phyloP scores from a whole-genome alignment of 2,113 vertebrate genomes.

The Nothobranchius furzeri region DNA sequence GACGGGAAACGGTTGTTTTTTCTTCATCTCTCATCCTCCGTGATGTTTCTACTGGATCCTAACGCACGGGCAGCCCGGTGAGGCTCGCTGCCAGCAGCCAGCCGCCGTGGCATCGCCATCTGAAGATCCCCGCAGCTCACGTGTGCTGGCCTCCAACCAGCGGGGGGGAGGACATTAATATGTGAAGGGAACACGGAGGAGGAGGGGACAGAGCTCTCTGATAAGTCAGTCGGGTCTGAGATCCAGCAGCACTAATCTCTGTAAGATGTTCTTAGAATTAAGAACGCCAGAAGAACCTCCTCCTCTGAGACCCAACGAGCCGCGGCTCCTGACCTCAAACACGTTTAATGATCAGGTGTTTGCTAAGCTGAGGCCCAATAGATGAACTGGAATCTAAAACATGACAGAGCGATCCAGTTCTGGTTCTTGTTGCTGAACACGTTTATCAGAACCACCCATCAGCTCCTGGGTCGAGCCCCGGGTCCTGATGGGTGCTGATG shows the following conservation, averaged over 20 bases:
- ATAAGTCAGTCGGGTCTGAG: slow-evolving; percentile 42
- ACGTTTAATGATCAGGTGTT: no score
- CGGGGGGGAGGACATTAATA: slow-evolving; percentile 35
- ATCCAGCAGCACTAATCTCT: slow-evolving; percentile 29
- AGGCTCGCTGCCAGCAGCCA: slow-evolving; percentile 22
- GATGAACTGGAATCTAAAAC: no score
- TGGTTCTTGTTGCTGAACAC: no score
- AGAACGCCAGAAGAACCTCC: no score
- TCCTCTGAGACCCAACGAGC: no score
- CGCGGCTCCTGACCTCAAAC: no score
- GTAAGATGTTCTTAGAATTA: background rate
- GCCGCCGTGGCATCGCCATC: slow-evolving; percentile 15
- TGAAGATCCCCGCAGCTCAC: slow-evolving; percentile 44
- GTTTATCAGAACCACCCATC: no score
- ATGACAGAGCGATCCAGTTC: no score
- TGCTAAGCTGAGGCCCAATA: no score
- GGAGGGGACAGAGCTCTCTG: slow-evolving; percentile 31
- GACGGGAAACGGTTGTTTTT: background rate
- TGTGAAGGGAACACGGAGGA: slow-evolving; percentile 41
- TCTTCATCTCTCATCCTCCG: slow-evolving; percentile 5
- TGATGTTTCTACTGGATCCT: slow-evolving; percentile 24
- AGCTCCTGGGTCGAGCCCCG: no score
- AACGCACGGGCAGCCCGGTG: slow-evolving; percentile 26
- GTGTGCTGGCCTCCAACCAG: slow-evolving; percentile 54
- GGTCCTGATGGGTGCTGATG: no score